Evolutionary conservation across 2,888 invertebrate genomes (phyloP), one percentile per base, ranked within the genome.

Genomic region (Drosophila hamatofila): DNA sequence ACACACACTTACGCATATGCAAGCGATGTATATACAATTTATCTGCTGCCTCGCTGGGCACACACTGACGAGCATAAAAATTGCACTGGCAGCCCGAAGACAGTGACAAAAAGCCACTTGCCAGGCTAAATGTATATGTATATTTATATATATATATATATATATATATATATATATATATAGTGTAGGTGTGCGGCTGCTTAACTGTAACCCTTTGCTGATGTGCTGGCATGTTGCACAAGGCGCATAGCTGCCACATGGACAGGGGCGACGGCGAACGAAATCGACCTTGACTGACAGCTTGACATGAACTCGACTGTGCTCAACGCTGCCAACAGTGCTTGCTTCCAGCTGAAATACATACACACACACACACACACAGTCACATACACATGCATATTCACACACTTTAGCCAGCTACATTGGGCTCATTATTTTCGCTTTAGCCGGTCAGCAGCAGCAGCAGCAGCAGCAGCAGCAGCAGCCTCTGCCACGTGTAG

Each of bases 271-370:
- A 64, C 71, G 71, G 71, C 72, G 83, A 80, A 78, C 78, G 84
- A 84, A 81, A 88, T 81, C 86, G 86, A 88, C 86, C 86, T 87
- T 87, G 86, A 87, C 86, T 87, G 86, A 83, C 89, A 87, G 89
- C 89, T 87, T 87, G 86, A 87, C 86, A 83, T 83, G 84, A 87
- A 87, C 86, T 87, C 89, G 75, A 68, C 88, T 83, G 88, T 75
- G 71, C 81, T 81, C 75, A 71, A 72, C 80, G 46, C 54, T 64
- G 66, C 72, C 63, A 66, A 52, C 66, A 60, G 59, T 27, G 30
- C 60, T 39, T 42, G n/a, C 27, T 48, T 3, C 23, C 33, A 25
- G 42, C 61, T 16, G 39, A 39, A 48, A 48, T 33, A 60, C 37
- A 52, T 35, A 23, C 51, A 35, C 23, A 33, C 21, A 4, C 48